Base-by-base conservation (phyloP, 2,888 invertebrate species). In the Tridacna crocea region DNA sequence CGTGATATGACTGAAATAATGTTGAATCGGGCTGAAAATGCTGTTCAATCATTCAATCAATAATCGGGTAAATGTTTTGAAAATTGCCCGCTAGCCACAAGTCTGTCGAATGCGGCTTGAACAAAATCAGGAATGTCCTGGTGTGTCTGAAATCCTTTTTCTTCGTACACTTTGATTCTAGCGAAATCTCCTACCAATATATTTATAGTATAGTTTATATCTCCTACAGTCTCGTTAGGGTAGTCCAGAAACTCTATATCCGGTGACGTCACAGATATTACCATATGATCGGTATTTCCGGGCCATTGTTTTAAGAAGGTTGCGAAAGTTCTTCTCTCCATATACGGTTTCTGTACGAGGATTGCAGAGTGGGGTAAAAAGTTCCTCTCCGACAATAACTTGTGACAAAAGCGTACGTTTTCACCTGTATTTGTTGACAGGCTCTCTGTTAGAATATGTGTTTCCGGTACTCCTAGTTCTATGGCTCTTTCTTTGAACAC, bases 241-340 rank as follows among this genome's bases (percentile, higher is more conserved):
- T 92, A 93, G 2, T 90, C 83, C 27, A 80, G 48, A 46, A 93
- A 63, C 2, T 87, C 72, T 46, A 92, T 86, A 13, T 87, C 84
- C n/a, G 93, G 92, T 75, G 92, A 92, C 72, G 90, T 90, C 74
- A 92, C 91, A 26, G 58, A 66, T 0, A 92, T 86, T 11, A 77
- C 72, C 63, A 87, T 47, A 15, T 84, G 76, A n/a, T 74, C 47
- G 12, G 84, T 61, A 13, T 87, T 84, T 8, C 79, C 88, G 6
- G 91, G 90, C 92, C 92, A 93, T 82, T 92, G 92, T 83, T 92
- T 92, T 87, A 90, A 84, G 79, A 93, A 92, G 13, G 93, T 93
- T 68, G 92, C 91, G 73, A 88, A 90, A 0, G 88, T 83, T 27
- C 92, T 81, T 26, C 92, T 85, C 61, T 92, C 92, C 92, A 93